Evolutionary conservation across 1,140 invertebrate species (phyloP).

Genomic region (Amyelois transitella): DNA sequence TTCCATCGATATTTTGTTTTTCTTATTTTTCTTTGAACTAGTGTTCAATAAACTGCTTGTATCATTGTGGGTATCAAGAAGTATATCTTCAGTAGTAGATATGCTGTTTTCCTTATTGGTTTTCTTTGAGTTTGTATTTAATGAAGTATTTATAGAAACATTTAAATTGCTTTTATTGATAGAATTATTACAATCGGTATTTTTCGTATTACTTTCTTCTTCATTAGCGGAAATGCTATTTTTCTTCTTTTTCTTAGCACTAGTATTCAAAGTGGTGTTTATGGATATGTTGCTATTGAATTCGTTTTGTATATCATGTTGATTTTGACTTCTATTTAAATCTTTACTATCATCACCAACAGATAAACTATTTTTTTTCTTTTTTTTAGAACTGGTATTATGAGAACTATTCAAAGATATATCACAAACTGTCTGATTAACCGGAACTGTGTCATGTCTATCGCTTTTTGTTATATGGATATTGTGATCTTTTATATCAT

Average conservation of each 20-base stretch:
- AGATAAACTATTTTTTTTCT: conserved; percentile 3
- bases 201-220: not conserved
- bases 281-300: not conserved
- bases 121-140: not conserved
- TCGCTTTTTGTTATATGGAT: too few relatives aligned
- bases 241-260: not conserved
- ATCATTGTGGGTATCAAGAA: too few relatives aligned
- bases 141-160: not conserved
- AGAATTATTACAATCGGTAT: not conserved
- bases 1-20: not conserved
- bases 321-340: too few relatives aligned
- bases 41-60: not conserved
- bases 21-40: conserved; percentile 2
- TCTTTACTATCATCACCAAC: not conserved
- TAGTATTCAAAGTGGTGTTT: not conserved
- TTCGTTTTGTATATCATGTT: not conserved
- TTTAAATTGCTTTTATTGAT: not conserved
- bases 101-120: not conserved
- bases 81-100: too few relatives aligned
- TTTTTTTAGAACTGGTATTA: conserved; percentile 4
- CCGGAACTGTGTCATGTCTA: too few relatives aligned
- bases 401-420: not conserved
- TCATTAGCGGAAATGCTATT: not conserved
- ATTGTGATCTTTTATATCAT: too few relatives aligned
- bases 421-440: not conserved